phyloP scores from a whole-genome alignment of 2,797 vertebrate species.

The Antennarius maculatus region DNA sequence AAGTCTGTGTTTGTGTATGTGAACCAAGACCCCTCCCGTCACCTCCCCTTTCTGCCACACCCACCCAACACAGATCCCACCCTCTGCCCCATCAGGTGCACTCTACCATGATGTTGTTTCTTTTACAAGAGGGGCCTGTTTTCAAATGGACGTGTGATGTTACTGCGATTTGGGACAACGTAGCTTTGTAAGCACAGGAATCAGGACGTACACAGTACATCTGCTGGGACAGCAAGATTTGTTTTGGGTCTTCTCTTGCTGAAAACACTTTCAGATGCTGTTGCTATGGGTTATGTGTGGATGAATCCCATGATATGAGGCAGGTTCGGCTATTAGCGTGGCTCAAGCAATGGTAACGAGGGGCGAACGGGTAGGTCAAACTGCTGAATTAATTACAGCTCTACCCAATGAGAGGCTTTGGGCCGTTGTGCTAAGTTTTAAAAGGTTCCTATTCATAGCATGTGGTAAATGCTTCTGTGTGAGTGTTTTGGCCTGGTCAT shows the following conservation, averaged over 20 bases:
- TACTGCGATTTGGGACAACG: constrained; percentile 22
- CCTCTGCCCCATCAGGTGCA: constrained; percentile 72
- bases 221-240: constrained; percentile 21
- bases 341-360: constrained; percentile 60
- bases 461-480: constrained; percentile 79
- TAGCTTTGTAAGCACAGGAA: constrained; percentile 21
- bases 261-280: constrained; percentile 52
- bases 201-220: constrained; percentile 27
- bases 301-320: constrained; percentile 59
- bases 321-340: constrained; percentile 61
- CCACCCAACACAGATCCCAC: constrained; percentile 59
- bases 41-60: constrained; percentile 48
- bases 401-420: constrained; percentile 69
- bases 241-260: constrained; percentile 36
- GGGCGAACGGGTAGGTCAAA: constrained; percentile 79
- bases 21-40: constrained; percentile 38
- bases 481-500: constrained; percentile 83
- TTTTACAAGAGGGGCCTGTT: constrained; percentile 47
- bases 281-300: constrained; percentile 59
- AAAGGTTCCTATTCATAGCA: constrained; percentile 79
- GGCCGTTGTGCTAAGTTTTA: constrained; percentile 82
- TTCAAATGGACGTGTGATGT: constrained; percentile 33
- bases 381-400: constrained; percentile 80
- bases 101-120: constrained; percentile 76
- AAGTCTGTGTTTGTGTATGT: constrained; percentile 48